Evolutionary conservation across 2,888 invertebrate genomes (phyloP), one percentile per base, ranked within the genome.

Genomic region (Agrotis ipsilon): DNA sequence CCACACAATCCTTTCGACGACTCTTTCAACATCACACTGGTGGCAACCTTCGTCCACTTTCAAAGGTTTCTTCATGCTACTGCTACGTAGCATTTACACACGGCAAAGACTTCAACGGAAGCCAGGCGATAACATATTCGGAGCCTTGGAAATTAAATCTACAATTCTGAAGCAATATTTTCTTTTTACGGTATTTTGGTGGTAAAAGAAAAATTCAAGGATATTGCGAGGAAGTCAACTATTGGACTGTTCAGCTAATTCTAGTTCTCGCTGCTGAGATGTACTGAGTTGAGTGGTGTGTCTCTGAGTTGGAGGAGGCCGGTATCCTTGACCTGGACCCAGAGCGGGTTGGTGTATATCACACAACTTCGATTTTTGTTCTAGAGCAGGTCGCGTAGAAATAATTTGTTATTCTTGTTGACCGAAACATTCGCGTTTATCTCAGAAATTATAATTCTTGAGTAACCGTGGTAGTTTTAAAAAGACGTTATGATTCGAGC

Each of bases 1-100:
- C 21, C n/a, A 48, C n/a, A 60, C 32, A 60, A 62, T 78, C 27
- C 66, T 79, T 70, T 65, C 32, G 46, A 45, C 3, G 48, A 2
- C 16, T 58, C 19, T 80, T 65, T 71, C 67, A 51, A 52, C 57
- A 79, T 48, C 18, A 6, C 9, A 11, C n/a, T 67, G 21, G 51
- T 55, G 18, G 49, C 59, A 75, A 80, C 78, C 78, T 79, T 79
- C 78, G 64, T 70, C 58, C 70, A 75, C 71, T 79, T 79, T 75
- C 80, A 79, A 79, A 79, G 78, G 80, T 79, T 79, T 79, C 75
- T 71, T 78, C 78, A 79, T 65, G 75, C 78, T 52, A 66, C n/a
- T 65, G 75, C 78, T 52, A 66, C n/a, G 32, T 27, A 76, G 32
- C 54, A 39, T 27, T 63, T 54, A 78, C 69, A 78, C 66, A 58